Evolutionary conservation across 30 jellyfish, hydroid and myxozoan genomes (phyloP), one percentile per base, ranked within the genome.

Genomic region (Hydractinia echinata): DNA sequence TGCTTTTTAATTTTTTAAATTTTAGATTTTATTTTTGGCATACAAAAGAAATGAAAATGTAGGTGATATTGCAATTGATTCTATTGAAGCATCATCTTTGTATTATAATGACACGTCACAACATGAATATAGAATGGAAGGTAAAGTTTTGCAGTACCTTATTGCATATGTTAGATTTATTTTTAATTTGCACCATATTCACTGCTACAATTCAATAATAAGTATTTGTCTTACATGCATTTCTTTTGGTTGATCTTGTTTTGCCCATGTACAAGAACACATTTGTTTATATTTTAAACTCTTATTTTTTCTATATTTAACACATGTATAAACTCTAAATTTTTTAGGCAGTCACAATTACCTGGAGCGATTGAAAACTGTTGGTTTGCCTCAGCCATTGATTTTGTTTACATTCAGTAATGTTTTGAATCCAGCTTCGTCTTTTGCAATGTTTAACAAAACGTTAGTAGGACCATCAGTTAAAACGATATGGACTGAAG

Each of bases 361-460:
- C 18, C 7, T 64, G 9, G 39, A 44, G 51, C 19, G 19, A n/a
- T 64, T 64, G 18, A 64, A 64, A n/a, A 13, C 10, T 64, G 8
- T n/a, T 64, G 74, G 74, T n/a, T 64, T 64, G 39, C 74, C 74
- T n/a, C 19, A n/a, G 74, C 74, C 74, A 7, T n/a, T n/a, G 74
- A n/a, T 64, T n/a, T 51, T 64, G 74, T 64, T 64, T 64, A 44
- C 74, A 64, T 64, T 64, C 74, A 64, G 39, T 44, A 64, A 64
- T 51, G 19, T 51, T 64, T 64, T 64, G 10, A 64, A n/a, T 64
- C 4, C 44, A 30, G 44, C 44, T 30, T 30, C 44, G 44, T 30
- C 51, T 64, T n/a, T n/a, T 64, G 74, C 51, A 7, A 13, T 4
- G 74, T n/a, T n/a, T 64, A 64, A 64, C 18, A n/a, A 64, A 44